A percentile compares a stretch with the other conserved stretches of the same genome.
These are phyloP conservation scores for Aurelia aurita complex sp. Pacific DNA, from an alignment of 30 jellyfish, hydroid and myxozoan species.

Conservation along the genomic window DNA sequence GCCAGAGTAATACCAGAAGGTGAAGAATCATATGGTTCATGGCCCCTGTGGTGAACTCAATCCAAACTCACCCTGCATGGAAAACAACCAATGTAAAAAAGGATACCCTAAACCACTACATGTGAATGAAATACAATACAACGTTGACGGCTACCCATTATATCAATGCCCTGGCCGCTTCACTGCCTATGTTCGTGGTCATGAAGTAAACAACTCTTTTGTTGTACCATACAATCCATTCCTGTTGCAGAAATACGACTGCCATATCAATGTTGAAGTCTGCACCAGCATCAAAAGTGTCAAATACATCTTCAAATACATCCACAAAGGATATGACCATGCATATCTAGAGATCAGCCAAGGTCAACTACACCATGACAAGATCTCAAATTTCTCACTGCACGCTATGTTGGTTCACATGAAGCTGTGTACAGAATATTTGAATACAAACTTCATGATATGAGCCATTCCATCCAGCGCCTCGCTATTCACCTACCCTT, in stretches of 20 bases:
- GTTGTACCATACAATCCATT: slow-evolving; percentile 72
- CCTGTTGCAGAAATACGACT: slow-evolving; percentile 36
- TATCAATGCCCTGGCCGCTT: slow-evolving; percentile 46
- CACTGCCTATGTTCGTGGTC: slow-evolving; percentile 9
- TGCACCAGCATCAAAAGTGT: slow-evolving; percentile 59
- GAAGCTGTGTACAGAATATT: slow-evolving; percentile 12
- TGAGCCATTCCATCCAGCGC: slow-evolving; percentile 33
- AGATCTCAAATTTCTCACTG: slow-evolving; percentile 31
- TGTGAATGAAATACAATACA: not conserved
- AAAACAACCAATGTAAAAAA: no score
- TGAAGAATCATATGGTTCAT: not conserved
- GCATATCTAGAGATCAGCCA: slow-evolving; percentile 55
- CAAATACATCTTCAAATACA: slow-evolving; percentile 68
- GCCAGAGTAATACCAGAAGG: not conserved
- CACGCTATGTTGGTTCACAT: slow-evolving; percentile 46
- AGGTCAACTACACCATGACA: slow-evolving; percentile 47
- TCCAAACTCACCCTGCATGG: no score
- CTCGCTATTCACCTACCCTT: slow-evolving; percentile 40
- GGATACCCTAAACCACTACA: not conserved
- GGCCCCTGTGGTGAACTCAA: not conserved
- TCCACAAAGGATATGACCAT: slow-evolving; percentile 68
- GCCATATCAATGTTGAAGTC: slow-evolving; percentile 76
- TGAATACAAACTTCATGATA: not conserved
- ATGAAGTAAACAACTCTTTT: slow-evolving; percentile 28
- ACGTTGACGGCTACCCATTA: slow-evolving; percentile 65